Conservation (phyloP, 2,113 vertebrate species). For the Corydoras sp. region DNA sequence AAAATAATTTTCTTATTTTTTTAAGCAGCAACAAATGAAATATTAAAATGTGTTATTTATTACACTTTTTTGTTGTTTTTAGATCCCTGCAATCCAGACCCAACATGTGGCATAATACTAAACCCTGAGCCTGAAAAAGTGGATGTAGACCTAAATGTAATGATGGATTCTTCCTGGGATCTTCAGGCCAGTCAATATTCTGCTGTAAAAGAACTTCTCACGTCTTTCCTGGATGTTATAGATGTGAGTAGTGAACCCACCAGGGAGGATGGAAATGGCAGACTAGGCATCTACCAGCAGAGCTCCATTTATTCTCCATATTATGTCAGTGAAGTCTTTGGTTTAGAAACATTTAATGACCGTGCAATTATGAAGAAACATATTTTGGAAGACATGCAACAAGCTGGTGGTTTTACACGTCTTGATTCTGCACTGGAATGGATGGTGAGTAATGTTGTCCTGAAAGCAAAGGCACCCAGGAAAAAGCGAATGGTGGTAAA, state of each 20-base stretch:
- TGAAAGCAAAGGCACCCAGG: constrained; percentile 50
- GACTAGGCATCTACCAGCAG: constrained; percentile 71
- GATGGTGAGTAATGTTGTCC: constrained; percentile 63
- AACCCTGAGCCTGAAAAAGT: constrained; percentile 47
- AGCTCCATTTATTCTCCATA: constrained; percentile 48
- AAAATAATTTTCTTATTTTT: too few species aligned
- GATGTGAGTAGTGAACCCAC: constrained; percentile 57
- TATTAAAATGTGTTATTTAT: not conserved
- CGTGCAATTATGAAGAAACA: constrained; percentile 61
- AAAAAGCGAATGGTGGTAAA: constrained; percentile 62
- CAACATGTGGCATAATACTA: constrained; percentile 44
- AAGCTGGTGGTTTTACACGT: constrained; percentile 57
- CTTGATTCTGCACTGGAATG: constrained; percentile 70
- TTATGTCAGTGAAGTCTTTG: constrained; percentile 61
- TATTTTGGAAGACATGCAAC: constrained; percentile 52
- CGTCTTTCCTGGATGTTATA: constrained; percentile 65
- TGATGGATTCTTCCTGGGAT: constrained; percentile 72
- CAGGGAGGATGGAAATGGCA: constrained; percentile 35
- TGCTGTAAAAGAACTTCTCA: constrained; percentile 65
- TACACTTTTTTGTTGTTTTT: constrained; percentile 25
- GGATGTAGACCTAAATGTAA: constrained; percentile 70
- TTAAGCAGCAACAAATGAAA: too few species aligned
- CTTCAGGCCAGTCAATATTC: constrained; percentile 61
- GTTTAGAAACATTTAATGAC: constrained; percentile 55
- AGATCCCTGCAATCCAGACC: constrained; percentile 72